phyloP scores from a whole-genome alignment of 92 coral and sea anemone species.

The Epizoanthus stellaris region DNA sequence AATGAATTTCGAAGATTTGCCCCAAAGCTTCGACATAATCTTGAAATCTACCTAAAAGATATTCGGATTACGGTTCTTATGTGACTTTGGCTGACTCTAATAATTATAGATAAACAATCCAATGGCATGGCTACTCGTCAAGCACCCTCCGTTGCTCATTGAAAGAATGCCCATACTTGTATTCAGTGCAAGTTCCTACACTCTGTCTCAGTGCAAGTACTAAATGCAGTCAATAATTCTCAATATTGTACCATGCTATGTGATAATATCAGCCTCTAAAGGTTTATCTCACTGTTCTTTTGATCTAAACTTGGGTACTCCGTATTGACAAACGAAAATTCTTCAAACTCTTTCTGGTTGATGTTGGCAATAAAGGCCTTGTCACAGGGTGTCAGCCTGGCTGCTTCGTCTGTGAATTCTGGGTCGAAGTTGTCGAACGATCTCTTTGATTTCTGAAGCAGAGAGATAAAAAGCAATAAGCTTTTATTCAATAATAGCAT shows the following conservation, averaged over 20 bases:
- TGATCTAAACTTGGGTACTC: slow-evolving; percentile 66
- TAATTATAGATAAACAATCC: no score
- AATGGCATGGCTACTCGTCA: no score
- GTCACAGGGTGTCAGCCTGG: slow-evolving; percentile 97
- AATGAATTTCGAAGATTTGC: no score
- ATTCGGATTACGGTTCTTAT: no score
- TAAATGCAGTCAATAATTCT: background rate
- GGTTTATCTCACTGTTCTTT: slow-evolving; percentile 61
- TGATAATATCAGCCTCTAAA: slow-evolving; percentile 44
- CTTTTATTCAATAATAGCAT: no score
- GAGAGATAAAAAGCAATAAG: background rate
- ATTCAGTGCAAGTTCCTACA: no score
- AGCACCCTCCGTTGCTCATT: no score
- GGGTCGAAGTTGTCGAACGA: slow-evolving; percentile 99
- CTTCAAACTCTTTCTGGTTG: slow-evolving; percentile 93
- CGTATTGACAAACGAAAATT: slow-evolving; percentile 93
- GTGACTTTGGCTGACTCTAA: no score
- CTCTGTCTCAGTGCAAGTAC: no score
- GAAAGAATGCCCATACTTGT: no score
- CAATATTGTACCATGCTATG: background rate
- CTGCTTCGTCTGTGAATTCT: slow-evolving; percentile 99
- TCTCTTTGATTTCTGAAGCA: slow-evolving; percentile 93
- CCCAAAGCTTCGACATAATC: no score
- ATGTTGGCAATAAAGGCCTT: slow-evolving; percentile 99
- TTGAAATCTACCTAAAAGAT: no score